These are phyloP conservation scores for Spodoptera exigua DNA, from an alignment of 2,888 invertebrate genomes.

Conservation along the genomic window DNA sequence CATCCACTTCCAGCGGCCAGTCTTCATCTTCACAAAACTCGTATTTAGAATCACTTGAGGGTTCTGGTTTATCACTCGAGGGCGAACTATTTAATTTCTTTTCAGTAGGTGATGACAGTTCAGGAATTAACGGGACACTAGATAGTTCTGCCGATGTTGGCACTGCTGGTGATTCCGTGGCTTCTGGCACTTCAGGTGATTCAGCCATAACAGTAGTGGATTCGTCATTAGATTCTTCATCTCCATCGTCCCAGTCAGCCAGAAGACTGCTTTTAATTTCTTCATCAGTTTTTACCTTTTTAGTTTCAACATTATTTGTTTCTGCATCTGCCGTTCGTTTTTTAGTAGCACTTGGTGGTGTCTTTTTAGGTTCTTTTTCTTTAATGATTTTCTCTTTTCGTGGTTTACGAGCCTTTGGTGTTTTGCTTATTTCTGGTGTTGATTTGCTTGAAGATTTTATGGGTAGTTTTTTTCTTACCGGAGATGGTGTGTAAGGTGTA, in stretches of 20 bases:
- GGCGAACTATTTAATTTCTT: constrained; percentile 67
- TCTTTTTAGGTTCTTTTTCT: constrained; percentile 75
- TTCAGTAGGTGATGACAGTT: constrained; percentile 66
- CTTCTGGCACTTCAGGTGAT: constrained; percentile 78
- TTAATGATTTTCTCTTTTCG: constrained; percentile 76
- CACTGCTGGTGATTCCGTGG: constrained; percentile 78
- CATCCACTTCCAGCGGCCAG: constrained; percentile 87
- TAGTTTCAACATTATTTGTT: constrained; percentile 70
- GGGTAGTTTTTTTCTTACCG: constrained; percentile 75
- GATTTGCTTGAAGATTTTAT: constrained; percentile 67
- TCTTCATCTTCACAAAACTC: constrained; percentile 94
- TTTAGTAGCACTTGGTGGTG: constrained; percentile 70
- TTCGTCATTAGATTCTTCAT: constrained; percentile 81
- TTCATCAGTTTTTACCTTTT: constrained; percentile 89
- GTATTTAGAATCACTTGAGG: constrained; percentile 91
- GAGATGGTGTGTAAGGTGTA: constrained; percentile 82
- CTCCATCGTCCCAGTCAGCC: constrained; percentile 93
- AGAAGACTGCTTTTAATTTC: constrained; percentile 92
- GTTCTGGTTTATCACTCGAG: constrained; percentile 78
- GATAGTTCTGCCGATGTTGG: constrained; percentile 79
- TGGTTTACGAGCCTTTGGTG: constrained; percentile 73
- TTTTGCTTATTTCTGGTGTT: constrained; percentile 63
- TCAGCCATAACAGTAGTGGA: constrained; percentile 69
- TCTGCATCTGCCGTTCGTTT: constrained; percentile 81
- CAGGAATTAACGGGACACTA: constrained; percentile 67